phyloP scores from a whole-genome alignment of 2,888 invertebrate species.

The Ptycholaimellus sp. region DNA sequence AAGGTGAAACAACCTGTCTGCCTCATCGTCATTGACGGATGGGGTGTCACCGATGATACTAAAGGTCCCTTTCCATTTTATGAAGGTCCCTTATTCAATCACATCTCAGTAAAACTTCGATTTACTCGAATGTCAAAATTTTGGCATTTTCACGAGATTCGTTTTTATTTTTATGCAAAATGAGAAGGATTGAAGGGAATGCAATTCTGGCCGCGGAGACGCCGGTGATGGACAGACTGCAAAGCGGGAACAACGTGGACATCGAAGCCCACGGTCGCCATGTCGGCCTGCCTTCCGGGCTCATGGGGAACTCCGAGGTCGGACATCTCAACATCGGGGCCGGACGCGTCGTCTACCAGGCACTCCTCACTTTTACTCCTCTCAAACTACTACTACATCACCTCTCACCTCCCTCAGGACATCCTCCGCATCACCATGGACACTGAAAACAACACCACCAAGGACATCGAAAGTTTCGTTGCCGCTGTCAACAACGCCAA shows the following conservation, averaged over 20 bases:
- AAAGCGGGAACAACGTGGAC: conserved; percentile 21
- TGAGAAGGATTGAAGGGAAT: conserved; percentile 25
- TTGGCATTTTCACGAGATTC: conserved; percentile 1
- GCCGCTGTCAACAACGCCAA: too few species aligned
- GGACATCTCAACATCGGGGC: conserved; percentile 32
- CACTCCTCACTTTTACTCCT: too few species aligned
- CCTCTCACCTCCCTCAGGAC: too few species aligned
- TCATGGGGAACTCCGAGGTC: conserved; percentile 33
- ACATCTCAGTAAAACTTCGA: background rate
- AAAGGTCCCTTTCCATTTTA: conserved; percentile 16
- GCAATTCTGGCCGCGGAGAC: conserved; percentile 28
- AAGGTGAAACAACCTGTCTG: conserved; percentile 22
- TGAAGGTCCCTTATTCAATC: background rate
- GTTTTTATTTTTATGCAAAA: background rate
- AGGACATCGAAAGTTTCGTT: too few species aligned
- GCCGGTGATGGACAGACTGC: conserved; percentile 28
- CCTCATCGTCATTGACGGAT: conserved; percentile 30
- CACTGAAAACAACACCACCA: too few species aligned
- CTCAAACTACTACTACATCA: conserved; percentile 5
- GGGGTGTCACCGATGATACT: conserved; percentile 27
- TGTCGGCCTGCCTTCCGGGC: conserved; percentile 29
- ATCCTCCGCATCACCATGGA: too few species aligned
- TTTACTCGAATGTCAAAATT: conserved; percentile 3
- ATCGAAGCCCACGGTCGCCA: conserved; percentile 29
- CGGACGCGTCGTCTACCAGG: conserved; percentile 29